These are phyloP conservation scores for Pygoscelis adeliae DNA, from an alignment of 2,113 vertebrate species.

Conservation along the genomic window DNA sequence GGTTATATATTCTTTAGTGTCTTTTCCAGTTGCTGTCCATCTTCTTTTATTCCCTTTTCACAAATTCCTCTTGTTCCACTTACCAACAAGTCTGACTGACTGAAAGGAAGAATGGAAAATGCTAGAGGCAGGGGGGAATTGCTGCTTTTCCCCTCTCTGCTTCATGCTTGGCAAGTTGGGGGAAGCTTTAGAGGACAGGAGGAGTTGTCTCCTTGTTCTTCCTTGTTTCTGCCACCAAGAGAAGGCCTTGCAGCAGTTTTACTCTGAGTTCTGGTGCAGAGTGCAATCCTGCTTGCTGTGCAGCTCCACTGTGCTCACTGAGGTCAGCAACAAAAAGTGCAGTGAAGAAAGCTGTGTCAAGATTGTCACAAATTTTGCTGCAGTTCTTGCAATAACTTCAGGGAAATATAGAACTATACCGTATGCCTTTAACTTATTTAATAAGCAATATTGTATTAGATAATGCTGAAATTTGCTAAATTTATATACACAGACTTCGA, in stretches of 20 bases:
- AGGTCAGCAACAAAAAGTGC: not conserved
- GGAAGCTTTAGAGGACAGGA: not conserved
- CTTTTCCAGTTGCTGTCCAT: not conserved
- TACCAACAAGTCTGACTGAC: not conserved
- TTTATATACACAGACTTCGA: not conserved
- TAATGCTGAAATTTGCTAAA: not conserved
- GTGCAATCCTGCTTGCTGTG: not conserved
- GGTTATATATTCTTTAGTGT: not conserved
- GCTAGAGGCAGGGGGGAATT: not conserved
- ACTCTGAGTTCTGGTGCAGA: not conserved
- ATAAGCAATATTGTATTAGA: not conserved
- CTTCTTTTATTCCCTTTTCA: not conserved
- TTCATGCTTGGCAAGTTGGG: not conserved
- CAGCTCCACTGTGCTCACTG: fast-evolving
- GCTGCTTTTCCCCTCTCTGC: not conserved
- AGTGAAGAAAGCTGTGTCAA: not conserved
- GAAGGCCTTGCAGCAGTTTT: not conserved
- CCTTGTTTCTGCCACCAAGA: not conserved
- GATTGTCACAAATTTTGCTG: not conserved
- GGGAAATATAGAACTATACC: not conserved
- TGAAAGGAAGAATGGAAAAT: not conserved
- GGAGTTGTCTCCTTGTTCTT: not conserved
- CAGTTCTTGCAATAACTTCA: not conserved
- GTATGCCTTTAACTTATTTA: not conserved
- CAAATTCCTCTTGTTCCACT: not conserved